These are phyloP conservation scores for Gymnothorax javanicus DNA, from an alignment of 2,797 vertebrate genomes.

Conservation along the genomic window DNA sequence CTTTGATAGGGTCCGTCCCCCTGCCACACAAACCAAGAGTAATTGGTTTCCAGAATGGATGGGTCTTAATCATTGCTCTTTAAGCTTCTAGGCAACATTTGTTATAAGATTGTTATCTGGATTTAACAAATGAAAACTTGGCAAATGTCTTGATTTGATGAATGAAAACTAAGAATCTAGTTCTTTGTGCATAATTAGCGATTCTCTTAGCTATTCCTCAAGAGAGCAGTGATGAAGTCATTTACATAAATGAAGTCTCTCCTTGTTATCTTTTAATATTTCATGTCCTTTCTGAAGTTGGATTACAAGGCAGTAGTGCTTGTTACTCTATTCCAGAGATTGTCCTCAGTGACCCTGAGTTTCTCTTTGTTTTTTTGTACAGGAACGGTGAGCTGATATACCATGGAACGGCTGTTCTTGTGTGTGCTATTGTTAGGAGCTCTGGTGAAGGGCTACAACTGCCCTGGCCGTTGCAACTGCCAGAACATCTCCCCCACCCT, in stretches of 20 bases:
- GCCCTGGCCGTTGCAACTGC: too few relatives aligned
- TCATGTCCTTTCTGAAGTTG: background rate
- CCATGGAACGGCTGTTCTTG: too few relatives aligned
- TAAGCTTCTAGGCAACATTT: background rate
- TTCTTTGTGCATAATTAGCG: background rate
- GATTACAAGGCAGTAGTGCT: background rate
- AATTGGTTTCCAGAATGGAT: background rate
- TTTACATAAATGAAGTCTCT: background rate
- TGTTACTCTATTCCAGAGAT: constrained; percentile 38
- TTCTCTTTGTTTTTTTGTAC: constrained; percentile 45
- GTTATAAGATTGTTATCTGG: background rate
- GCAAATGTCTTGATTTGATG: too few relatives aligned
- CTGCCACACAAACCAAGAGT: too few relatives aligned
- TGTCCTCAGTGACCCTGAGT: constrained; percentile 34
- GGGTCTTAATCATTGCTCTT: background rate
- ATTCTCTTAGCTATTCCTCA: background rate
- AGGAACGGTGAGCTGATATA: constrained; percentile 52
- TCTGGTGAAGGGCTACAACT: too few relatives aligned
- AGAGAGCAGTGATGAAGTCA: background rate
- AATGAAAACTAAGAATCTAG: too few relatives aligned
- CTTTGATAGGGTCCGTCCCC: too few relatives aligned
- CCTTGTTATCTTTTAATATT: background rate
- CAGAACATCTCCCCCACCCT: too few relatives aligned
- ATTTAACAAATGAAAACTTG: background rate
- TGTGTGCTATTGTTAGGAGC: too few relatives aligned